Conservation (phyloP, 2,888 invertebrate species). For the Torymus tubicola region DNA sequence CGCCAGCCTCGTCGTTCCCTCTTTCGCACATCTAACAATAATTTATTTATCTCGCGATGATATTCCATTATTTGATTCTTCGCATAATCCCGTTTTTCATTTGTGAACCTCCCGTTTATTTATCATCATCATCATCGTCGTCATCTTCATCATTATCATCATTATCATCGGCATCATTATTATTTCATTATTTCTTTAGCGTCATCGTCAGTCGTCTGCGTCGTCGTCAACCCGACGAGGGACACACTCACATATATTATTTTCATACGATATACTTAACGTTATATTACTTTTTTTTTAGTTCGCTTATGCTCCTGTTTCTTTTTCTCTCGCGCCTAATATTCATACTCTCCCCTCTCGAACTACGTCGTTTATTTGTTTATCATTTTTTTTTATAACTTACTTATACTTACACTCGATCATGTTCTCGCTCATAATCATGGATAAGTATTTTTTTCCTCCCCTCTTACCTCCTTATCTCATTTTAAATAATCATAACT, state of each 20-base stretch:
- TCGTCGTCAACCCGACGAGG: slow-evolving; percentile 31
- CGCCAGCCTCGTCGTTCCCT: slow-evolving; percentile 51
- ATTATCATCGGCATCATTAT: too few relatives aligned
- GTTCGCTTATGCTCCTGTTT: slow-evolving; percentile 16
- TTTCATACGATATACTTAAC: slow-evolving; percentile 48
- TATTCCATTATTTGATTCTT: slow-evolving; percentile 54
- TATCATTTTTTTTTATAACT: background rate
- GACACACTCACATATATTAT: slow-evolving; percentile 49
- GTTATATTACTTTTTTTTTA: slow-evolving; percentile 34
- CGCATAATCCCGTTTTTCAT: background rate
- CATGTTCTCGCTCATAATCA: slow-evolving; percentile 42
- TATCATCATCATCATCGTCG: too few relatives aligned
- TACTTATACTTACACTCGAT: slow-evolving; percentile 28
- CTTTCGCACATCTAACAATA: slow-evolving; percentile 44
- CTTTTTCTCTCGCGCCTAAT: background rate
- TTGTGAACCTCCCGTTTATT: background rate
- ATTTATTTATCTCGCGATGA: slow-evolving; percentile 38
- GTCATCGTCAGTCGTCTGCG: slow-evolving; percentile 34
- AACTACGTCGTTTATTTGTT: slow-evolving; percentile 35
- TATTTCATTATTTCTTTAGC: slow-evolving; percentile 8
- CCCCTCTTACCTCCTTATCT: too few relatives aligned
- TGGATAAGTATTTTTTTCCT: slow-evolving; percentile 46
- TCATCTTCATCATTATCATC: too few relatives aligned
- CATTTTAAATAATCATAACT: slow-evolving; percentile 49
- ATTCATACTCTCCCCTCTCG: background rate